Percentiles rank a stretch among this genome's conserved stretches.
These are phyloP conservation scores for Plebejus melissa DNA, from an alignment of 2,888 invertebrate species.

Conservation along the genomic window DNA sequence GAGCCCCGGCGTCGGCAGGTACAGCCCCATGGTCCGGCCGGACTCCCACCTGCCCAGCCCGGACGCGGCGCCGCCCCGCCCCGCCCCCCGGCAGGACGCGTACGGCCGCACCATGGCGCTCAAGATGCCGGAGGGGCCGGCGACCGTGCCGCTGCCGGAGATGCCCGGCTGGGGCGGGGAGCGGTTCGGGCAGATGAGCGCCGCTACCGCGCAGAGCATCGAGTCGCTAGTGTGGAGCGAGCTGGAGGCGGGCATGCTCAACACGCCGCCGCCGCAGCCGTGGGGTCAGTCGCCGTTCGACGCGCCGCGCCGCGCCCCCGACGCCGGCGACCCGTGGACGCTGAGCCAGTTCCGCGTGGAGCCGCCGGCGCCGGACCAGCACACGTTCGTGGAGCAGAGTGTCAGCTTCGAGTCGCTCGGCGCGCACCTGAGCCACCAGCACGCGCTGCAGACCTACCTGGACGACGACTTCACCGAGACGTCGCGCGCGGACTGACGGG, in stretches of 20 bases:
- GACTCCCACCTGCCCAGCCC: conserved; percentile 68
- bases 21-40: conserved; percentile 66
- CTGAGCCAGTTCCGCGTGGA: conserved; percentile 67
- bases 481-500: conserved; percentile 67
- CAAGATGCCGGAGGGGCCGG: conserved; percentile 55
- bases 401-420: conserved; percentile 62
- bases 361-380: conserved; percentile 60
- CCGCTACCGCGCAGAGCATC: conserved; percentile 47
- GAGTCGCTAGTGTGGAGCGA: conserved; percentile 55
- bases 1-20: conserved; percentile 66
- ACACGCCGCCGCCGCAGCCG: conserved; percentile 58
- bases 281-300: conserved; percentile 62
- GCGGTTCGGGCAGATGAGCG: conserved; percentile 52
- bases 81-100: conserved; percentile 51
- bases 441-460: conserved; percentile 55
- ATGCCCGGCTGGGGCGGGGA: conserved; percentile 57
- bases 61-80: conserved; percentile 53
- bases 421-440: conserved; percentile 51
- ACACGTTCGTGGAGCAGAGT: conserved; percentile 64
- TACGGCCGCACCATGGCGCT: conserved; percentile 50
- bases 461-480: conserved; percentile 63
- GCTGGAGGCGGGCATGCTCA: conserved; percentile 48
- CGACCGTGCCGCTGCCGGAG: conserved; percentile 51
- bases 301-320: conserved; percentile 48
- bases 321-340: conserved; percentile 62